These are phyloP conservation scores for Microchrysa polita DNA, from an alignment of 2,888 invertebrate genomes.

Conservation along the genomic window DNA sequence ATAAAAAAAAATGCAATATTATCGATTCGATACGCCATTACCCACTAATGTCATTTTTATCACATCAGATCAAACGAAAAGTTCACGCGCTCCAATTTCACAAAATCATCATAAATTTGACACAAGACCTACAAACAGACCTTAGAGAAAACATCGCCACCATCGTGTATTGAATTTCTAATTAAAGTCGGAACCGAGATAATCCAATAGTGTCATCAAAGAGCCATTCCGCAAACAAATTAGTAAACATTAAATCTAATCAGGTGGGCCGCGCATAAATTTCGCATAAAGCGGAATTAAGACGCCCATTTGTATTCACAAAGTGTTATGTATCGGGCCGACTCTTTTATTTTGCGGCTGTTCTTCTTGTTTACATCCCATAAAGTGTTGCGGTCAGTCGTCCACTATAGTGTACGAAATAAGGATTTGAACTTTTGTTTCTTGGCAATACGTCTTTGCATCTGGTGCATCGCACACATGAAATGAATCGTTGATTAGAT, in stretches of 20 bases:
- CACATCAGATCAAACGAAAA: too few relatives aligned
- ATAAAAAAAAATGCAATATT: too few relatives aligned
- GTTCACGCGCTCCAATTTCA: too few relatives aligned
- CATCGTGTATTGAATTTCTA: background rate
- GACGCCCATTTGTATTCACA: background rate
- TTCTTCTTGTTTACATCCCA: slow-evolving; percentile 1
- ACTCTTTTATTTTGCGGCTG: background rate
- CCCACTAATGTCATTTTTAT: too few relatives aligned
- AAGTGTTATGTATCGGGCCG: background rate
- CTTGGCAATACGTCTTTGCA: slow-evolving; percentile 8
- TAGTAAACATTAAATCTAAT: background rate
- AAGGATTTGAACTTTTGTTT: background rate
- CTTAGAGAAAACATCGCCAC: too few relatives aligned
- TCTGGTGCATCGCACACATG: slow-evolving; percentile 19
- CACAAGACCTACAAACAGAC: too few relatives aligned
- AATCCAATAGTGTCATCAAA: slow-evolving; percentile 5
- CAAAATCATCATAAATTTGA: too few relatives aligned
- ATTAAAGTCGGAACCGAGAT: background rate
- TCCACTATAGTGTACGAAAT: too few relatives aligned
- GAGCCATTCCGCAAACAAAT: slow-evolving; percentile 3
- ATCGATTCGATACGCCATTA: too few relatives aligned
- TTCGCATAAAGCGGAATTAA: background rate
- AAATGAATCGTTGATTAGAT: slow-evolving; percentile 14
- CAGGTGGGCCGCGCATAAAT: slow-evolving; percentile 17
- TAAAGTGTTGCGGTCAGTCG: too few relatives aligned